Evolutionary conservation across 1,140 invertebrate species (phyloP).

Genomic region (Lordiphosa clarofinis): DNA sequence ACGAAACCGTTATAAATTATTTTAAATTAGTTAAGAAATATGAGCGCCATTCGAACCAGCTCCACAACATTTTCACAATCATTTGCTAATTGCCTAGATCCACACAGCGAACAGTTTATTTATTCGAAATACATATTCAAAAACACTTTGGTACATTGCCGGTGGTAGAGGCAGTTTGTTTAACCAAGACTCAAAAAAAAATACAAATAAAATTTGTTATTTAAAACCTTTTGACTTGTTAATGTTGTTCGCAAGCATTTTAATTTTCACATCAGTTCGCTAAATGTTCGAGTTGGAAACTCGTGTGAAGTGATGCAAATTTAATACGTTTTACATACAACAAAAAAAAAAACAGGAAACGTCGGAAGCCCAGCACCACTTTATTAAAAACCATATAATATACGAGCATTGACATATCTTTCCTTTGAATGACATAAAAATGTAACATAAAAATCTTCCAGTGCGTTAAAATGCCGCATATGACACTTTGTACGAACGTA

Average conservation of each 20-base stretch:
- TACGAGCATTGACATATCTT: constrained; percentile 7
- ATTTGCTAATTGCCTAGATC: constrained; percentile 22
- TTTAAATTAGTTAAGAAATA: constrained; percentile 67
- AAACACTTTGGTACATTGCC: background rate
- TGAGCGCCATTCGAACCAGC: constrained; percentile 37
- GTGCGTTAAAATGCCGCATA: constrained; percentile 11
- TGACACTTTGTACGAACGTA: constrained; percentile 1
- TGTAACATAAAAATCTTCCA: constrained; percentile 17
- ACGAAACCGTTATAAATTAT: constrained; percentile 68
- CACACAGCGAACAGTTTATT: constrained; percentile 11
- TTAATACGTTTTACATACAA: background rate
- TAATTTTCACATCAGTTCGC: constrained; percentile 21
- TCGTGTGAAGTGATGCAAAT: constrained; percentile 13
- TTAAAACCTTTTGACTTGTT: constrained; percentile 14
- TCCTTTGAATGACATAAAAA: constrained; percentile 16
- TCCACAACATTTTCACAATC: constrained; percentile 10
- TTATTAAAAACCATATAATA: constrained; percentile 20
- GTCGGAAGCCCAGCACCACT: background rate
- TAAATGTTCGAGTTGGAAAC: constrained; percentile 16
- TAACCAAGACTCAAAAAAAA: too few relatives aligned
- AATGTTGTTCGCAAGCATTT: constrained; percentile 7
- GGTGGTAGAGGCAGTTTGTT: constrained; percentile 3
- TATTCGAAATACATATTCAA: constrained; percentile 18
- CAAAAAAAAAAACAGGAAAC: background rate
- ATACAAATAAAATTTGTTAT: background rate